Evolutionary conservation across 2,113 vertebrate species (phyloP), one percentile per base, ranked within the genome.

Genomic region (Pogona vitticeps): DNA sequence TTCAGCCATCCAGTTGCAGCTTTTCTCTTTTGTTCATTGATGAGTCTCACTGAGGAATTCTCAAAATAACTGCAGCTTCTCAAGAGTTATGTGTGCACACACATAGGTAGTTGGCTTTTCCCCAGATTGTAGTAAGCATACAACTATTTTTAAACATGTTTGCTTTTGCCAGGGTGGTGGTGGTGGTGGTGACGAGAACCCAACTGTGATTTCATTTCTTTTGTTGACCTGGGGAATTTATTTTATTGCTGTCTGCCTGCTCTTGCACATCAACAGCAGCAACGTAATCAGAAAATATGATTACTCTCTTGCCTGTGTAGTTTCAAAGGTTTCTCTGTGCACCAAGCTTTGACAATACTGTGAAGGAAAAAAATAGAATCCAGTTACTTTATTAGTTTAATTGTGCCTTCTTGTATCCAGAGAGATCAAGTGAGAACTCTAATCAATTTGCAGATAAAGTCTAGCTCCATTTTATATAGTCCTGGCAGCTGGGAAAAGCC

Each of bases 321-420:
- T 88, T 93, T 28, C 85, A 83, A 92, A 92, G 88, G 6, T 3
- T 84, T 52, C 79, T 84, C 31, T 89, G 13, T 70, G 13, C 90
- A 92, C 63, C 46, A 76, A 70, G 28, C 52, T 85, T 87, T 80
- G 76, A 21, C 38, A 72, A 73, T 91, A 42, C 9, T 84, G 70
- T 63, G n/a, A 1, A 76, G 21, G 73, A 72, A 72, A 58, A 61
- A 2, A 7, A 40, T 26, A 88, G 72, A 46, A 90, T 86, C 2
- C 40, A 92, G 86, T 91, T 93, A 88, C 68, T 89, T 5, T 59
- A 91, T 80, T 85, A 86, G 52, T 85, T 93, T 92, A 91, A 93
- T 84, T 90, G 10, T 33, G 46, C 86, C 78, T 76, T 72, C 80
- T 33, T 20, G 83, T 6, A 87, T 0, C 36, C 77, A 89, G 0